Conservation (phyloP, 1,140 invertebrate genomes). For the Sitophilus oryzae region DNA sequence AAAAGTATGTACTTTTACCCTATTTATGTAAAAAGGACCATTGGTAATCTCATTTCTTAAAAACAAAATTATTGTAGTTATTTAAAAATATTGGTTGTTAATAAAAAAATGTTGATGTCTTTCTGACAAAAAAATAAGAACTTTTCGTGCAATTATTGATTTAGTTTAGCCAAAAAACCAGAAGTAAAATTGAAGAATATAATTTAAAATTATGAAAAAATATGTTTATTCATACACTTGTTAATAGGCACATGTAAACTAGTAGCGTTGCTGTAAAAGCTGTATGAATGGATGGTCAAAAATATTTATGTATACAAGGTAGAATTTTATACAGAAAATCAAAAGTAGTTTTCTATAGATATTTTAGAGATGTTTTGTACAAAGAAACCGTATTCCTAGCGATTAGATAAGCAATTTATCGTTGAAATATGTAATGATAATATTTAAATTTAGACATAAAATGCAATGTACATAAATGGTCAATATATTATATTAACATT, state of each 20-base stretch:
- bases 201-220: conserved; percentile 7
- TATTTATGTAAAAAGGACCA: no score
- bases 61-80: conserved; percentile 1
- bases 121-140: conserved; percentile 24
- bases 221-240: conserved; percentile 15
- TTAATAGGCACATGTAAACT: conserved; percentile 17
- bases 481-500: conserved; percentile 25
- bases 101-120: conserved; percentile 21
- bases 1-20: no score
- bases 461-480: conserved; percentile 22
- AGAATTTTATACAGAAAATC: conserved; percentile 44
- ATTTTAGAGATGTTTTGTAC: conserved; percentile 45
- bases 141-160: conserved; percentile 32
- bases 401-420: conserved; percentile 18
- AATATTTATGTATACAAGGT: conserved; percentile 33
- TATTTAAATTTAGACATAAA: conserved; percentile 27
- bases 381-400: conserved; percentile 31
- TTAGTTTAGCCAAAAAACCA: no score
- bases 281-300: conserved; percentile 9
- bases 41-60: no score
- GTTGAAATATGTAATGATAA: conserved; percentile 15
- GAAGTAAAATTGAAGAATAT: no score
- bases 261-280: conserved; percentile 4
- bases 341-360: conserved; percentile 45
- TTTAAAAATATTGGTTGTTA: conserved; percentile 27